These are phyloP conservation scores for Chrysemys picta DNA, from an alignment of 2,113 vertebrate species.

Conservation along the genomic window DNA sequence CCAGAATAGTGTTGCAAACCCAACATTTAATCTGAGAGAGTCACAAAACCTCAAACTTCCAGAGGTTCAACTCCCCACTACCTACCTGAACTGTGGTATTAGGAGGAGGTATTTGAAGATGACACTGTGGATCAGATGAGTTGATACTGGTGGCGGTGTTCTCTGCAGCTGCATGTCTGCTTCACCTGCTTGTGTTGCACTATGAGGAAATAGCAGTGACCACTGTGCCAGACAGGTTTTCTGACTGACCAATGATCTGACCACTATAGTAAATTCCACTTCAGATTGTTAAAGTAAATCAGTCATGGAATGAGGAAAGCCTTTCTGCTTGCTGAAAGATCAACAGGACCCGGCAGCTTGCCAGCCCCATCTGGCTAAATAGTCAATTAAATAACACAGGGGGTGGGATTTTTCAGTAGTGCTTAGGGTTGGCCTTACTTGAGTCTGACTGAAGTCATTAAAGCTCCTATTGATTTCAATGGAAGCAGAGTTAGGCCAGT, in stretches of 20 bases:
- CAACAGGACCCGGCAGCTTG: background rate
- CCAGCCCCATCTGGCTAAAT: background rate
- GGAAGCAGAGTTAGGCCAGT: background rate
- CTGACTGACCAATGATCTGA: background rate
- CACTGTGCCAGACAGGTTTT: conserved; percentile 3
- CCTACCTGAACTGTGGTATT: background rate
- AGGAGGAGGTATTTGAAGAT: background rate
- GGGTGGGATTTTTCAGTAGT: background rate
- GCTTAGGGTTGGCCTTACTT: background rate
- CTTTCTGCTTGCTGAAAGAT: conserved; percentile 36
- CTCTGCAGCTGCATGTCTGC: no score
- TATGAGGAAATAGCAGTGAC: background rate
- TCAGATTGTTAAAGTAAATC: conserved; percentile 27
- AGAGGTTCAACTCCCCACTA: accelerated
- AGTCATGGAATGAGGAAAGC: background rate
- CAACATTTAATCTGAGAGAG: background rate
- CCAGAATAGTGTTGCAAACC: background rate
- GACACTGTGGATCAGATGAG: background rate
- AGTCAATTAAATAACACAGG: background rate
- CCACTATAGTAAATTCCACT: background rate
- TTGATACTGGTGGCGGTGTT: no score
- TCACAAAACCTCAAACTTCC: background rate
- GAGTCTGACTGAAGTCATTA: background rate
- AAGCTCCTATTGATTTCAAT: background rate
- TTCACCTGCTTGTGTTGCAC: accelerated